phyloP scores from a whole-genome alignment of 2,888 invertebrate genomes.

The Pseudococcus jackbeardsleyi region DNA sequence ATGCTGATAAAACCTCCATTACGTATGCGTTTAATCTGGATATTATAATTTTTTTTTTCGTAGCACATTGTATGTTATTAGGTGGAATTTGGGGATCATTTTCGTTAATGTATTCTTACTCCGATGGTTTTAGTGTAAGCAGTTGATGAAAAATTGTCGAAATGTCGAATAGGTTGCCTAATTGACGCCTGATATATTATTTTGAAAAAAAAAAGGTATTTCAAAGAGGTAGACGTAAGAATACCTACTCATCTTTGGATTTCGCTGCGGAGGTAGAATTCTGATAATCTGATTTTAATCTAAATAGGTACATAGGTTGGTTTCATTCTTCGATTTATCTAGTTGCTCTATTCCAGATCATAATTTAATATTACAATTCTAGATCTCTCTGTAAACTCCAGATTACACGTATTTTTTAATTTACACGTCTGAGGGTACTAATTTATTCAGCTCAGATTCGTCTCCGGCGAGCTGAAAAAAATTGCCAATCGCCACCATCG shows the following conservation, averaged over 20 bases:
- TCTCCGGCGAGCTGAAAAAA: not conserved
- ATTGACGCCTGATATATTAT: not conserved
- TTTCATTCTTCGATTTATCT: not conserved
- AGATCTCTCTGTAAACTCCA: not conserved
- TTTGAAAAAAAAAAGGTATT: not conserved
- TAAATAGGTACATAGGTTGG: not conserved
- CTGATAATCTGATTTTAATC: no score
- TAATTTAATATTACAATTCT: not conserved
- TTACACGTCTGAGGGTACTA: constrained; percentile 27
- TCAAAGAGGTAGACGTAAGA: no score
- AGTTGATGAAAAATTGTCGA: not conserved
- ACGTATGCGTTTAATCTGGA: not conserved
- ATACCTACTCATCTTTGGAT: not conserved
- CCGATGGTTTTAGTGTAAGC: not conserved
- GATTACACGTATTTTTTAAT: constrained; percentile 8
- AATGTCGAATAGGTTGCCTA: constrained; percentile 9
- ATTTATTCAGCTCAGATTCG: constrained; percentile 7
- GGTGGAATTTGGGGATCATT: not conserved
- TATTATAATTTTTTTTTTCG: not conserved
- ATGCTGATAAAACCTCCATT: not conserved
- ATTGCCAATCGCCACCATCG: not conserved
- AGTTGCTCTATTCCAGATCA: not conserved
- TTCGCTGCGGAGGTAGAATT: no score
- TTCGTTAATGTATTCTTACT: not conserved
- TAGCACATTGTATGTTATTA: not conserved